A percentile compares a stretch with the other conserved stretches of the same genome.
Conservation (phyloP, 2,113 vertebrate genomes). For the Corythaeola cristata region DNA sequence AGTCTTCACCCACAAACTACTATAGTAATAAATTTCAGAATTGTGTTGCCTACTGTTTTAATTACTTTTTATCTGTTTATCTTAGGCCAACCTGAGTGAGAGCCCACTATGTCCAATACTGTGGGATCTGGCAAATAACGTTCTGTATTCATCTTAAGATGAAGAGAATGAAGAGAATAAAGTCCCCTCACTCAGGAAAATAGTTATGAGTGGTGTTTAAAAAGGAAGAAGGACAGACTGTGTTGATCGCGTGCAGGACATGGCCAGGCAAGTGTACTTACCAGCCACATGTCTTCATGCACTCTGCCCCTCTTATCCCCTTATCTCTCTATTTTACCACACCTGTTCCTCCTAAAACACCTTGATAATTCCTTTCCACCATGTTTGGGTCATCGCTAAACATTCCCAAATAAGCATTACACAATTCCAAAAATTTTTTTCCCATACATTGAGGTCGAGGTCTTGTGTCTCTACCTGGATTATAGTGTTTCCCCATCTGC, state of each 20-base stretch:
- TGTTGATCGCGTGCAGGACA: fast-evolving
- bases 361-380: background rate
- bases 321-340: background rate
- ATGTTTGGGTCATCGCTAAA: background rate
- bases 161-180: too few species aligned
- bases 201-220: background rate
- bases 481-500: background rate
- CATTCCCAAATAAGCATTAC: fast-evolving
- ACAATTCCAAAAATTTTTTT: background rate
- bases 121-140: background rate
- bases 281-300: background rate
- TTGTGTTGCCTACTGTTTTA: background rate
- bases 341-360: background rate
- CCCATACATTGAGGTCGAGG: fast-evolving
- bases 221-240: background rate
- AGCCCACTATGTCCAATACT: background rate
- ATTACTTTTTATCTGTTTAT: background rate
- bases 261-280: background rate
- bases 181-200: background rate
- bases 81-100: background rate
- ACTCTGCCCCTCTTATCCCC: background rate
- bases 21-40: background rate
- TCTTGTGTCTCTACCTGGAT: background rate
- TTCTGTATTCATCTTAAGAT: background rate
- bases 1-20: background rate